phyloP scores from a whole-genome alignment of 2,888 invertebrate species.

The Mythimna lalbum region DNA sequence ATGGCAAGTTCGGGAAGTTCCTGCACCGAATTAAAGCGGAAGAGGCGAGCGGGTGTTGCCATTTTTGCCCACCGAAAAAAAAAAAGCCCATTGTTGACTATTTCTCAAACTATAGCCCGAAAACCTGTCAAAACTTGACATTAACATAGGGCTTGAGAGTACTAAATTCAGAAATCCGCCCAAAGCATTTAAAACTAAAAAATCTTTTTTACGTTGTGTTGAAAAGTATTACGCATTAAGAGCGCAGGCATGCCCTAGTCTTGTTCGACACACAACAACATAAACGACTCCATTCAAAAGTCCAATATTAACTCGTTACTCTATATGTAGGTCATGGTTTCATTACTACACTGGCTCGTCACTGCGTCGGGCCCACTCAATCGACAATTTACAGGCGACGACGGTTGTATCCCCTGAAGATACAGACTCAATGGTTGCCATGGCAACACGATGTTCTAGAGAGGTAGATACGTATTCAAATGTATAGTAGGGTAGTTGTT shows the following conservation, averaged over 20 bases:
- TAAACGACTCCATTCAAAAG: not conserved
- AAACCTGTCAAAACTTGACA: no score
- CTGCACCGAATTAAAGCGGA: no score
- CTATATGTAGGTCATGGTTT: constrained; percentile 36
- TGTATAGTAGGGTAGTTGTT: constrained; percentile 10
- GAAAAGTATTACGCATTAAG: not conserved
- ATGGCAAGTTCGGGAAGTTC: no score
- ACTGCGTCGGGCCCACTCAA: constrained; percentile 40
- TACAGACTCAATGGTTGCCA: constrained; percentile 29
- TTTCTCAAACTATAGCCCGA: no score
- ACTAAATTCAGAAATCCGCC: no score
- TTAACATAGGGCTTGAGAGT: no score
- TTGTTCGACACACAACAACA: not conserved
- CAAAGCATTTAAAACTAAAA: no score
- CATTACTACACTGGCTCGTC: constrained; percentile 19
- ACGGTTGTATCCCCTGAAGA: constrained; percentile 34
- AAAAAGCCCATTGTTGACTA: no score
- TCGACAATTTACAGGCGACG: constrained; percentile 36
- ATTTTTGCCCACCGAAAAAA: no score
- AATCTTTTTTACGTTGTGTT: not conserved
- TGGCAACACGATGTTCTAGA: constrained; percentile 21
- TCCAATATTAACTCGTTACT: not conserved
- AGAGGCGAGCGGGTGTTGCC: no score
- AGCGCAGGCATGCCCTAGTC: no score
- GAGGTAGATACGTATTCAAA: constrained; percentile 21